A percentile compares a stretch with the other conserved stretches of the same genome.
Conservation (phyloP, 2,888 invertebrate species). For the Noctua comes region DNA sequence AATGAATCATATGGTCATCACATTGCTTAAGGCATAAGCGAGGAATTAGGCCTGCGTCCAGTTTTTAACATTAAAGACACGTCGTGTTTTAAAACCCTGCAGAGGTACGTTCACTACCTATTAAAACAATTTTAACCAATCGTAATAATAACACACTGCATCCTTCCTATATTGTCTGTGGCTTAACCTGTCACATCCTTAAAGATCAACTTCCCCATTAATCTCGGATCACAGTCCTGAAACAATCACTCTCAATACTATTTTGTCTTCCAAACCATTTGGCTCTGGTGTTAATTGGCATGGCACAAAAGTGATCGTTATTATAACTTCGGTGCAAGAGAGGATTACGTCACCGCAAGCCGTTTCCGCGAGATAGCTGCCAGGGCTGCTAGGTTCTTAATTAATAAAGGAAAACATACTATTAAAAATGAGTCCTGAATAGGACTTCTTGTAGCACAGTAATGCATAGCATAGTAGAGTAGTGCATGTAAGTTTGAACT, state of each 20-base stretch:
- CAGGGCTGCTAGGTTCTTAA: constrained; percentile 57
- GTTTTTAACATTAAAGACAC: not conserved
- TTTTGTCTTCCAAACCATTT: constrained; percentile 37
- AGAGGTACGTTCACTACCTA: not conserved
- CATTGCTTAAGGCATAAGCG: not conserved
- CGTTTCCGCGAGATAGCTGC: constrained; percentile 60
- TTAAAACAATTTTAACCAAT: not conserved
- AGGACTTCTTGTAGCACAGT: not conserved
- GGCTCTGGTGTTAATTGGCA: constrained; percentile 60
- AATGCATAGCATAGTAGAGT: no score
- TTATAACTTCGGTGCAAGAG: constrained; percentile 65
- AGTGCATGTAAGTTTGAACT: not conserved
- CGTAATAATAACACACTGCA: not conserved
- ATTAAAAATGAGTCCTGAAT: not conserved
- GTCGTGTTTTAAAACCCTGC: not conserved
- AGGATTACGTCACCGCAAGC: constrained; percentile 63
- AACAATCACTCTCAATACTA: not conserved
- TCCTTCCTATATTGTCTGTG: not conserved
- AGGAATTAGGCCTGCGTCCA: not conserved
- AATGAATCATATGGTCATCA: not conserved
- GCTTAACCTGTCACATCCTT: not conserved
- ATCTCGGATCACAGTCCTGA: not conserved
- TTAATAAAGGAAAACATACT: not conserved
- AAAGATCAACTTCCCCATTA: not conserved
- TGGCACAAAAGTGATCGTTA: constrained; percentile 60